Percentiles rank a stretch among this genome's conserved stretches.
phyloP scores from a whole-genome alignment of 2,888 invertebrate genomes.

The Zelleria hepariella region DNA sequence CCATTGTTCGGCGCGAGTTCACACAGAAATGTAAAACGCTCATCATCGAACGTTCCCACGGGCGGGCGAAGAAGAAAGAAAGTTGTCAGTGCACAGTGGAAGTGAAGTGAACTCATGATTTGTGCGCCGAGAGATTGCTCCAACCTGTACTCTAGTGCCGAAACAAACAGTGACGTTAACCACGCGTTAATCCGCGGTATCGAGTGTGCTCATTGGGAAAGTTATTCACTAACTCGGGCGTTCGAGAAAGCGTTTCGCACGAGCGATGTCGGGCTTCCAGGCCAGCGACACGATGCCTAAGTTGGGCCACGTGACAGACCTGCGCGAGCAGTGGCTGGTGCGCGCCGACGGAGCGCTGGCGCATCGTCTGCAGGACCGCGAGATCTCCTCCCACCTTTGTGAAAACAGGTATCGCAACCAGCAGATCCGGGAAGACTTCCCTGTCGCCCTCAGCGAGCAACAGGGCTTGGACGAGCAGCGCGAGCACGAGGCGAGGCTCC shows the following conservation, averaged over 20 bases:
- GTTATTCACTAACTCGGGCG: conserved; percentile 2
- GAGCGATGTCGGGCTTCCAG: conserved; percentile 52
- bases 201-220: conserved; percentile 6
- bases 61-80: conserved; percentile 33
- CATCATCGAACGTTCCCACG: conserved; percentile 41
- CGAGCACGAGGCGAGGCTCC: conserved; percentile 48
- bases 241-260: conserved; percentile 11
- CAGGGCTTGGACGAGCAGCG: conserved; percentile 41
- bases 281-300: conserved; percentile 63
- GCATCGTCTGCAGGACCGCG: conserved; percentile 61
- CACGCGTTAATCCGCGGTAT: conserved; percentile 18
- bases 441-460: conserved; percentile 58
- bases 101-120: conserved; percentile 1
- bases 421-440: conserved; percentile 65
- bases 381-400: conserved; percentile 61
- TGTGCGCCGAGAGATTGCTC: conserved; percentile 3
- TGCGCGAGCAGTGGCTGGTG: conserved; percentile 65
- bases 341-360: conserved; percentile 62
- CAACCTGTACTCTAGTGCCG: conserved; percentile 23
- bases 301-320: conserved; percentile 59
- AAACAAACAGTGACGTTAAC: conserved; percentile 22
- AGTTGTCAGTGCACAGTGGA: conserved; percentile 26
- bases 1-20: conserved; percentile 50
- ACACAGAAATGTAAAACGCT: conserved; percentile 52
- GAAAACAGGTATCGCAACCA: conserved; percentile 63